A percentile compares a stretch with the other conserved stretches of the same genome.
Conservation (phyloP, 2,113 vertebrate species). For the Mola mola region DNA sequence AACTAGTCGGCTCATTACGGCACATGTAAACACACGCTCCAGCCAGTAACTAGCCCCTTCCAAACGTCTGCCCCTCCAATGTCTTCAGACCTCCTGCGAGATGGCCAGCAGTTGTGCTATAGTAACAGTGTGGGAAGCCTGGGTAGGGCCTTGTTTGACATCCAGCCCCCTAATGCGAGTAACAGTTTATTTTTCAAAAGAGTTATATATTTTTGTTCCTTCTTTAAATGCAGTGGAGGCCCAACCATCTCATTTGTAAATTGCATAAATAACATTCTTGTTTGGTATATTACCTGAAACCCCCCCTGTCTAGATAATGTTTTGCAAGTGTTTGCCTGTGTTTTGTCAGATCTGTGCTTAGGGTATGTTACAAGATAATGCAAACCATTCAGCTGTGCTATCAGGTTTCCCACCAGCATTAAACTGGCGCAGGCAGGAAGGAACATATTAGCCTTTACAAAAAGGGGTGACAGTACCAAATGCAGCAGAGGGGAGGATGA, state of each 20-base stretch:
- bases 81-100: constrained; percentile 13
- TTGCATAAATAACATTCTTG: constrained; percentile 66
- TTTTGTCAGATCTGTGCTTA: constrained; percentile 42
- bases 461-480: constrained; percentile 51
- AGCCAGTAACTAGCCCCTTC: constrained; percentile 51
- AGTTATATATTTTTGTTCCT: constrained; percentile 46
- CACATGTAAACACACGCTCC: constrained; percentile 50
- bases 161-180: constrained; percentile 25
- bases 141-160: constrained; percentile 53
- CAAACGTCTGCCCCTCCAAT: constrained; percentile 37
- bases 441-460: constrained; percentile 70
- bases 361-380: constrained; percentile 49
- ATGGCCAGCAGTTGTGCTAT: constrained; percentile 17
- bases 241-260: constrained; percentile 50
- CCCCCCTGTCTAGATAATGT: constrained; percentile 24
- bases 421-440: constrained; percentile 53
- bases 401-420: constrained; percentile 58
- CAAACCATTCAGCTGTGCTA: constrained; percentile 47
- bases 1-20: constrained; percentile 44
- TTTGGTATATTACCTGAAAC: constrained; percentile 42
- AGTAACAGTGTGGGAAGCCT: constrained; percentile 43
- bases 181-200: constrained; percentile 51
- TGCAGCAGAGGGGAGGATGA: constrained; percentile 21
- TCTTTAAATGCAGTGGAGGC: constrained; percentile 31
- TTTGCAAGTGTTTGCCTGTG: constrained; percentile 51